phyloP scores from a whole-genome alignment of 2,888 invertebrate species.

The Xylocampa areola region DNA sequence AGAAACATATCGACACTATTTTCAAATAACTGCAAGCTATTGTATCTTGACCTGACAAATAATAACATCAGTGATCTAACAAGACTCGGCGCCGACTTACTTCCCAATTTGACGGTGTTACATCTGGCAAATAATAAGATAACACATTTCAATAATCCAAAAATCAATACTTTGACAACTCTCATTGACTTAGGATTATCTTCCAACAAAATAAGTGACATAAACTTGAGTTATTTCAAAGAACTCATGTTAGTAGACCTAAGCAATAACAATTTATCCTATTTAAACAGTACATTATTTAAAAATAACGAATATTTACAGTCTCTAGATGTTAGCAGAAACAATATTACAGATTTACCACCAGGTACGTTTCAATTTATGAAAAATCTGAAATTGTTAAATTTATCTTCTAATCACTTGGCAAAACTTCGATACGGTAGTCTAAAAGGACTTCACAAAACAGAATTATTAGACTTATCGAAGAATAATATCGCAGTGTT shows the following conservation, averaged over 20 bases:
- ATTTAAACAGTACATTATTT: conserved; percentile 70
- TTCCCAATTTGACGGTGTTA: conserved; percentile 70
- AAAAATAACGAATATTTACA: conserved; percentile 70
- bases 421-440: conserved; percentile 76
- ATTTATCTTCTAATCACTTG: conserved; percentile 77
- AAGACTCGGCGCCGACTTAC: conserved; percentile 54
- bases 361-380: conserved; percentile 80
- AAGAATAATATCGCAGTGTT: conserved; percentile 72
- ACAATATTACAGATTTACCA: conserved; percentile 69
- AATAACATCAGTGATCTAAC: conserved; percentile 68
- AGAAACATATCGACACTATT: conserved; percentile 63
- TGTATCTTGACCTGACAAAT: conserved; percentile 73
- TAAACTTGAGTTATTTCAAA: conserved; percentile 74
- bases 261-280: conserved; percentile 70
- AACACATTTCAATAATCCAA: conserved; percentile 70
- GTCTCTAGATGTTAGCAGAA: conserved; percentile 76
- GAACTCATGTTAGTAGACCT: conserved; percentile 73
- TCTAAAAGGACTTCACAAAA: conserved; percentile 77
- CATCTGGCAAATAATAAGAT: conserved; percentile 74
- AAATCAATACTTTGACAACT: conserved; percentile 68
- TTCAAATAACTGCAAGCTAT: conserved; percentile 60
- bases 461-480: conserved; percentile 78
- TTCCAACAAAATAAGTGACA: conserved; percentile 68
- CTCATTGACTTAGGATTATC: conserved; percentile 72
- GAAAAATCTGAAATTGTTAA: conserved; percentile 75